Conservation (phyloP, 2,797 vertebrate species). For the Sphenodon punctatus region DNA sequence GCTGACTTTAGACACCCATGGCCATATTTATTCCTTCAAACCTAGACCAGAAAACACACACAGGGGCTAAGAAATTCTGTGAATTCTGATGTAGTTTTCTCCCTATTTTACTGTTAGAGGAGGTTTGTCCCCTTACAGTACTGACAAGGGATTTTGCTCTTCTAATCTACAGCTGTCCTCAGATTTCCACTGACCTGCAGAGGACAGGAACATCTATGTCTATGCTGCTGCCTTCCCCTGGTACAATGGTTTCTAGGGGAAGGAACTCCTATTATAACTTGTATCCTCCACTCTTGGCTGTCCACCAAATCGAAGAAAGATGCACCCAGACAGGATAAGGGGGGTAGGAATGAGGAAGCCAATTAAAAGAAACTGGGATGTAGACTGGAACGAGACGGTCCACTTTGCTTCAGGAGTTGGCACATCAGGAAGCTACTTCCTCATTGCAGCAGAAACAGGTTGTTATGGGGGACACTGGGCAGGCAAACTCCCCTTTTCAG, state of each 20-base stretch:
- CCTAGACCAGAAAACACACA: background rate
- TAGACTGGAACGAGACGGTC: background rate
- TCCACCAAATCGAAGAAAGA: constrained; percentile 22
- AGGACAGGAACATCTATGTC: constrained; percentile 31
- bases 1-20: no score
- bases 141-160: constrained; percentile 16
- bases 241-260: constrained; percentile 26
- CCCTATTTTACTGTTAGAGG: background rate
- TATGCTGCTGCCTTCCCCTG: constrained; percentile 24
- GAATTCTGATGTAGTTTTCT: background rate
- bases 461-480: background rate
- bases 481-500: accelerated
- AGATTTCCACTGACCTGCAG: constrained; percentile 12
- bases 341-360: constrained; percentile 60
- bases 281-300: constrained; percentile 54
- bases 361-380: constrained; percentile 35
- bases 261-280: constrained; percentile 39
- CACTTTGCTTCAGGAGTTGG: background rate
- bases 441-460: accelerated
- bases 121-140: background rate
- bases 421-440: background rate
- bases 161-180: background rate
- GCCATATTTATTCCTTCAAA: no score
- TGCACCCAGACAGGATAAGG: constrained; percentile 25
- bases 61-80: accelerated